Conservation (phyloP, 1,140 invertebrate genomes). For the Macrocentrus cingulum region DNA sequence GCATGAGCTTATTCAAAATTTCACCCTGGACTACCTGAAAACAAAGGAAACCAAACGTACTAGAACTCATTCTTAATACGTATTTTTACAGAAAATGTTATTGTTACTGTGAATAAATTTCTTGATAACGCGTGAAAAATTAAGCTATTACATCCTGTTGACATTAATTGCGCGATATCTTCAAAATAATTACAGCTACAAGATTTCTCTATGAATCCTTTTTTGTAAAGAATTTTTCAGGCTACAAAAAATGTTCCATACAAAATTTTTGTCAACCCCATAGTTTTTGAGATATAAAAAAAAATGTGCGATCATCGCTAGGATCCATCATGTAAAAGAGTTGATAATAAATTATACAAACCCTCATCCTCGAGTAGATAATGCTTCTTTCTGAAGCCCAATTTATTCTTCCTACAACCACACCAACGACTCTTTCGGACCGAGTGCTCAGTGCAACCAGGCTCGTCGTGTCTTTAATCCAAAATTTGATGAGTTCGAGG, state of each 20-base stretch:
- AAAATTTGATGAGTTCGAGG: slow-evolving; percentile 56
- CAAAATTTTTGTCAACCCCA: no score
- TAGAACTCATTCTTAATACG: no score
- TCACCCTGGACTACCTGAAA: slow-evolving; percentile 40
- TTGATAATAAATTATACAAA: no score
- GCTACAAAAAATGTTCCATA: no score
- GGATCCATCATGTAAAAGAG: no score
- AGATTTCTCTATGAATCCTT: background rate
- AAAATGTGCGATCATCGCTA: no score
- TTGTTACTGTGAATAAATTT: no score
- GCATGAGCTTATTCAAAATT: slow-evolving; percentile 44
- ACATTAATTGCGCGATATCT: background rate
- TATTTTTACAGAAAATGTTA: no score
- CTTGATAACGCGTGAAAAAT: no score
- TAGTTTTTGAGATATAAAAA: no score
- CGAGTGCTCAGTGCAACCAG: slow-evolving; percentile 62
- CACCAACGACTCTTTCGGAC: slow-evolving; percentile 58
- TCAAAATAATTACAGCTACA: background rate
- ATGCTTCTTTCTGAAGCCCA: slow-evolving; percentile 34
- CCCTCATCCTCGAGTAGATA: slow-evolving; percentile 39
- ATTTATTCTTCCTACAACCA: slow-evolving; percentile 58
- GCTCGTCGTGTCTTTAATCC: slow-evolving; percentile 67
- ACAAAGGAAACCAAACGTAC: background rate
- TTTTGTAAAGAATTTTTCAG: no score
- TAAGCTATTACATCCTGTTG: no score